A percentile compares a stretch with the other conserved stretches of the same genome.
phyloP scores from a whole-genome alignment of 2,113 vertebrate species.

The Isichthys henryi region DNA sequence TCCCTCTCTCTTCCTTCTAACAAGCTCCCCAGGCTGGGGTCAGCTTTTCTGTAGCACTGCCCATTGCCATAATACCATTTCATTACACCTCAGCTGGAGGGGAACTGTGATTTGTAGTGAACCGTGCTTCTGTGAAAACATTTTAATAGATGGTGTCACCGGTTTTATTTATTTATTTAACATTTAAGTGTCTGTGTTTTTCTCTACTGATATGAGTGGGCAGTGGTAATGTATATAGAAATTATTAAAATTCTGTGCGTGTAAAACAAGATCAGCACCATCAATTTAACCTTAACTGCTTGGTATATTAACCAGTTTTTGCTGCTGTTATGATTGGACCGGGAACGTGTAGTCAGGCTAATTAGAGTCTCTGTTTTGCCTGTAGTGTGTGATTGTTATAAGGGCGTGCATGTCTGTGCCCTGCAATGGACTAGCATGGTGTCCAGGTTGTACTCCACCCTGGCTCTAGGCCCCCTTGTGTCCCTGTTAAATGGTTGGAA shows the following conservation, averaged over 20 bases:
- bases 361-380: background rate
- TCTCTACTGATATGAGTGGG: background rate
- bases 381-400: background rate
- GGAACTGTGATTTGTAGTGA: conserved; percentile 44
- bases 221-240: background rate
- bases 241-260: background rate
- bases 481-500: background rate
- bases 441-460: background rate
- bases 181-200: conserved; percentile 2
- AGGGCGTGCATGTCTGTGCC: background rate
- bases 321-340: background rate
- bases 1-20: conserved; percentile 27
- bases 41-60: conserved; percentile 48
- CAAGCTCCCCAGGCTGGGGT: conserved; percentile 59
- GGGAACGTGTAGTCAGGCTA: background rate
- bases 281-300: background rate
- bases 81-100: conserved; percentile 47
- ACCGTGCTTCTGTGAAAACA: conserved; percentile 39
- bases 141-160: conserved; percentile 31
- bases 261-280: background rate
- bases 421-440: background rate
- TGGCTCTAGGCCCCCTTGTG: background rate
- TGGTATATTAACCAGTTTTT: background rate
- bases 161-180: background rate
- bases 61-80: conserved; percentile 61